Evolutionary conservation across 2,888 invertebrate genomes (phyloP).

Genomic region (Subacronicta megacephala): DNA sequence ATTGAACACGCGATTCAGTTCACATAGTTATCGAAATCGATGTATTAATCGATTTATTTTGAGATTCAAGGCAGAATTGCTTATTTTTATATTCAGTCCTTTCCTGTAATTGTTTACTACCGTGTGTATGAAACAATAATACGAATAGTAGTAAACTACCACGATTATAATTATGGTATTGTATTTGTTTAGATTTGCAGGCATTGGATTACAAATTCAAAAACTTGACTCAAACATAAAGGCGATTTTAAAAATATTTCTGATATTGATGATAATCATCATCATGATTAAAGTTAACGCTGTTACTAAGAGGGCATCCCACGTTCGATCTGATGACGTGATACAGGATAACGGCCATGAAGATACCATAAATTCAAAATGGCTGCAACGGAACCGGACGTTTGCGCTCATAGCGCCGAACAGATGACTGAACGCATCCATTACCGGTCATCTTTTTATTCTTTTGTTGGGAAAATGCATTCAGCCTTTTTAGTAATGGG

Average conservation of each 20-base stretch:
- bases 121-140: neutral
- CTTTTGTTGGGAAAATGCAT: constrained; percentile 63
- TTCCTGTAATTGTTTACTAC: neutral
- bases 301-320: neutral
- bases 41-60: constrained; percentile 47
- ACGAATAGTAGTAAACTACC: neutral
- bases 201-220: no score
- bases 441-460: constrained; percentile 76
- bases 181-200: neutral
- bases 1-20: constrained; percentile 70
- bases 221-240: no score
- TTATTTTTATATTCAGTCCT: neutral
- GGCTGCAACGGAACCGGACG: constrained; percentile 74
- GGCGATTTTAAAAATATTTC: no score
- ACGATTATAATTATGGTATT: neutral
- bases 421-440: constrained; percentile 69
- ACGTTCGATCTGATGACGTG: constrained; percentile 16
- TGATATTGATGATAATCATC: neutral
- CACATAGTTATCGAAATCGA: constrained; percentile 63
- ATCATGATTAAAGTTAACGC: neutral
- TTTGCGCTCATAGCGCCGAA: constrained; percentile 61
- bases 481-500: constrained; percentile 46
- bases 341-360: constrained; percentile 29
- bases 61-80: constrained; percentile 14
- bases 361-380: constrained; percentile 65